These are phyloP conservation scores for Drosophila histrio DNA, from an alignment of 2,888 invertebrate species.

Conservation along the genomic window DNA sequence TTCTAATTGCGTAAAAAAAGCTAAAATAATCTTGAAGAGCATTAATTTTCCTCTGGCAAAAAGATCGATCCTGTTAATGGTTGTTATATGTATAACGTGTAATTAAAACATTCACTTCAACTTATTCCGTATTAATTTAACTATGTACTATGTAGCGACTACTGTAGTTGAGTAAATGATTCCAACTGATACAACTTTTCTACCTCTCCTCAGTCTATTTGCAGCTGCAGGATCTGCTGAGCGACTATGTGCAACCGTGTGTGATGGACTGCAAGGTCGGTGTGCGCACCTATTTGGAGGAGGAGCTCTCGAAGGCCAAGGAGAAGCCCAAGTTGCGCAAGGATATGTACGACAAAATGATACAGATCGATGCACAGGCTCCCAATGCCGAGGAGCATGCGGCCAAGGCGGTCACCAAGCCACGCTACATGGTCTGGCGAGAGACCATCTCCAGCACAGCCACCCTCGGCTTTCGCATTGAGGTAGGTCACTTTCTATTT, in stretches of 20 bases:
- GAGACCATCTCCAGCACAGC: constrained; percentile 99
- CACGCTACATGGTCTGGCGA: constrained; percentile 97
- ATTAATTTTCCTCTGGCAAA: no score
- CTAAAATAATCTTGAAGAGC: no score
- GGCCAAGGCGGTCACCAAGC: constrained; percentile 96
- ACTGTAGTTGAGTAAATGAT: no score
- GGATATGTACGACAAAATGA: constrained; percentile 99
- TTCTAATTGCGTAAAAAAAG: no score
- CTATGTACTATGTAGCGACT: no score
- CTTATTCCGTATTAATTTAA: no score
- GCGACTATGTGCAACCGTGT: constrained; percentile 95
- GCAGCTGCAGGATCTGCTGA: constrained; percentile 95
- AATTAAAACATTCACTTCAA: no score
- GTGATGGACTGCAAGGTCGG: constrained; percentile 99
- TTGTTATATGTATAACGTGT: no score
- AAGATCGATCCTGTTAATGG: no score
- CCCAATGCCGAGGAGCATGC: constrained; percentile 95
- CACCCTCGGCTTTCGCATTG: constrained; percentile 97
- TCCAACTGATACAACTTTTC: not conserved
- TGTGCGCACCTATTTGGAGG: constrained; percentile 96
- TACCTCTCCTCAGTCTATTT: constrained; percentile 91
- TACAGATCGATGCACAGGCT: constrained; percentile 94
- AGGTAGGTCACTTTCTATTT: constrained; percentile 83
- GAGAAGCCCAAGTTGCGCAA: constrained; percentile 96
- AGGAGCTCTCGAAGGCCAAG: constrained; percentile 96